phyloP scores from a whole-genome alignment of 2,113 vertebrate genomes.

The Coracopsis vasa region DNA sequence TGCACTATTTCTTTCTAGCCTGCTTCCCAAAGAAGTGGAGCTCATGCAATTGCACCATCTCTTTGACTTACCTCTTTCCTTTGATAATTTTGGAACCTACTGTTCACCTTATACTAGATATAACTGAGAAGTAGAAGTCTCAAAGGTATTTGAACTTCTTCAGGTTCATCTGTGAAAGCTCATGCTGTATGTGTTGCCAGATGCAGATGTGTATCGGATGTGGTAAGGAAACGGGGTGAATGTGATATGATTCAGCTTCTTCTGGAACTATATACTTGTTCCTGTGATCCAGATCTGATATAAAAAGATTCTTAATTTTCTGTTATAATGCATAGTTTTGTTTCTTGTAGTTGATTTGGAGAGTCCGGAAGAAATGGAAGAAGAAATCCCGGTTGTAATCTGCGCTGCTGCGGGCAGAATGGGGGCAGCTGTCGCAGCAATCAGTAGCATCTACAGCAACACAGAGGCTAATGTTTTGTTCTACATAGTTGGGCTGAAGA shows the following conservation, averaged over 20 bases:
- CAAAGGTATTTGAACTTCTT: neutral
- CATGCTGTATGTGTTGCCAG: neutral
- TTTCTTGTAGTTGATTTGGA: constrained; percentile 63
- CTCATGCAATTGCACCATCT: neutral
- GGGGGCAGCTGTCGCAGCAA: constrained; percentile 87
- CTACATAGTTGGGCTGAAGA: constrained; percentile 88
- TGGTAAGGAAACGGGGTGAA: neutral
- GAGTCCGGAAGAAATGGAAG: constrained; percentile 56
- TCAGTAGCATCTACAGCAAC: constrained; percentile 93
- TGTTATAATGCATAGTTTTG: neutral
- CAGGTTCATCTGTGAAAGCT: neutral
- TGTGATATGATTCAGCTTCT: neutral
- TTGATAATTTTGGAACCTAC: neutral
- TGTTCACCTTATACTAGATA: neutral
- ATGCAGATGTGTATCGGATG: neutral
- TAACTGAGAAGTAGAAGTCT: neutral
- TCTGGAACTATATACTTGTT: neutral
- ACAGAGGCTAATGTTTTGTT: constrained; percentile 85
- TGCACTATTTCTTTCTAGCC: neutral
- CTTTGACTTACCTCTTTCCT: neutral
- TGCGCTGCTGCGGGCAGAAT: constrained; percentile 87
- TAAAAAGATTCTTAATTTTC: neutral
- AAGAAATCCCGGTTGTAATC: constrained; percentile 87
- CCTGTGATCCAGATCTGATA: neutral
- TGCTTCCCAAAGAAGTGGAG: neutral